A percentile compares a stretch with the other conserved stretches of the same genome.
These are phyloP conservation scores for Agrotis clavis DNA, from an alignment of 2,888 invertebrate genomes.

Conservation along the genomic window DNA sequence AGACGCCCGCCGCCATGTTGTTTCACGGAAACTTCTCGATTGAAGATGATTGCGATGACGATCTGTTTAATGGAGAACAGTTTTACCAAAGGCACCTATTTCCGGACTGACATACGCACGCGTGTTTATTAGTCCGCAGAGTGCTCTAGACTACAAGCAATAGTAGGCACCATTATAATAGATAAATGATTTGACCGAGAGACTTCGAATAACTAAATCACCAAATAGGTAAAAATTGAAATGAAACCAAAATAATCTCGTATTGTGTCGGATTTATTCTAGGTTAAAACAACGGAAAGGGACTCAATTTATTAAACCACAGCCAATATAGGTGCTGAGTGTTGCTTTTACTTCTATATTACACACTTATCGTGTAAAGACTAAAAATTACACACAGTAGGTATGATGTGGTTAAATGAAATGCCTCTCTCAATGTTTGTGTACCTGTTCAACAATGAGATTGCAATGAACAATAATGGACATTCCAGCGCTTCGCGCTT, in stretches of 20 bases:
- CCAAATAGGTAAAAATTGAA: not conserved
- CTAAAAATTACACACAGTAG: no score
- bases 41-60: not conserved
- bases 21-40: constrained; percentile 14
- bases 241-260: not conserved
- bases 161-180: no score
- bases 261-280: no score
- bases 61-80: not conserved
- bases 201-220: not conserved
- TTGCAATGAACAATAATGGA: not conserved
- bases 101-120: not conserved
- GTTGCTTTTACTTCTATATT: no score
- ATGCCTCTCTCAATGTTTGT: no score
- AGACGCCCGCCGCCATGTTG: constrained; percentile 1
- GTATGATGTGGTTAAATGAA: no score
- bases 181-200: no score
- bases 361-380: no score
- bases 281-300: no score
- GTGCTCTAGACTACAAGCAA: not conserved
- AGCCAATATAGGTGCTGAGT: no score
- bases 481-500: not conserved
- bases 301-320: no score
- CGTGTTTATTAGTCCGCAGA: not conserved
- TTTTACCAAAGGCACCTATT: not conserved
- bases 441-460: not conserved